These are phyloP conservation scores for Hydrozoanthus tunicans DNA, from an alignment of 64 coral and sea anemone genomes.

Conservation along the genomic window DNA sequence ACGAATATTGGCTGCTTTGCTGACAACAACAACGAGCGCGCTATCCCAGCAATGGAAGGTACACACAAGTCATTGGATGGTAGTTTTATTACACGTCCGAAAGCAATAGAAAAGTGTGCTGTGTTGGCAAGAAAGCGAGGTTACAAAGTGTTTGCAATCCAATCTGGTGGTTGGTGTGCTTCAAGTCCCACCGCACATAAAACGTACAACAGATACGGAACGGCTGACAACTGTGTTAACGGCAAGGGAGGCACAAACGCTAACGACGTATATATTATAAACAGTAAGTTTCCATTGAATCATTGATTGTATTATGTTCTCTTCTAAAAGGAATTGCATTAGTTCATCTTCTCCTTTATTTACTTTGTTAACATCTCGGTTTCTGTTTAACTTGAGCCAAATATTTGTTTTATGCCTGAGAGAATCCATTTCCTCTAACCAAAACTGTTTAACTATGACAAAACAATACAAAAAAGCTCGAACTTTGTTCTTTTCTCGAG, in stretches of 20 bases:
- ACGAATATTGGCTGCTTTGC: constrained; percentile 83
- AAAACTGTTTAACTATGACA: too few species aligned
- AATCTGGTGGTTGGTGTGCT: constrained; percentile 93
- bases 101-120: constrained; percentile 86
- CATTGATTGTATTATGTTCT: too few species aligned
- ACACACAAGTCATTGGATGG: constrained; percentile 72
- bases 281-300: constrained; percentile 42
- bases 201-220: constrained; percentile 80
- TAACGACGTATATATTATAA: constrained; percentile 90
- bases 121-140: constrained; percentile 74
- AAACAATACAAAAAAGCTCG: too few species aligned
- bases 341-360: too few species aligned
- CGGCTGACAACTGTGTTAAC: constrained; percentile 77
- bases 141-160: constrained; percentile 84
- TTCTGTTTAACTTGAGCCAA: too few species aligned
- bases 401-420: too few species aligned
- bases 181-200: constrained; percentile 80
- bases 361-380: too few species aligned
- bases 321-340: too few species aligned
- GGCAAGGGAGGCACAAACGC: constrained; percentile 89
- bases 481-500: too few species aligned
- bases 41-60: constrained; percentile 80
- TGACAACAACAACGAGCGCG: constrained; percentile 72
- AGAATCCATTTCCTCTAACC: too few species aligned
- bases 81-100: constrained; percentile 74